These are phyloP conservation scores for Ceyx cyanopectus DNA, from an alignment of 2,113 vertebrate species.

Conservation along the genomic window DNA sequence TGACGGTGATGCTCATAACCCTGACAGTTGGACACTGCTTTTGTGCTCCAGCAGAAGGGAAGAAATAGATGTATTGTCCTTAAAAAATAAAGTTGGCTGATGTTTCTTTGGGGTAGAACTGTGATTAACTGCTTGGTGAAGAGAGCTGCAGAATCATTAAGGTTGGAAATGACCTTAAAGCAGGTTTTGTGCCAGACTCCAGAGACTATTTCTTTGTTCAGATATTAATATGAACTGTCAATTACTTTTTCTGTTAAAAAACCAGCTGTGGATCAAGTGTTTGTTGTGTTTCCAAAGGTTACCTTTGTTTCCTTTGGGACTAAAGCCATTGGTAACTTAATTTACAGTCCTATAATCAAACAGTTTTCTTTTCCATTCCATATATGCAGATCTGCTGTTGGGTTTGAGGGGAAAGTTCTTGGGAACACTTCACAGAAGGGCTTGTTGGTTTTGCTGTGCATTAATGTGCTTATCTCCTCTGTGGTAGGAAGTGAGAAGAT, in stretches of 20 bases:
- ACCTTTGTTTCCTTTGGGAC: neutral
- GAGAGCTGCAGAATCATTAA: neutral
- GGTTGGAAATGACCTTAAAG: too few relatives aligned
- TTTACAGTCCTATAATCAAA: neutral
- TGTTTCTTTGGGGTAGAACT: neutral
- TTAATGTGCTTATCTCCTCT: neutral
- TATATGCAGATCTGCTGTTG: neutral
- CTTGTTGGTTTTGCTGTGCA: neutral
- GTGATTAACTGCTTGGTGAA: neutral
- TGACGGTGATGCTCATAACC: neutral
- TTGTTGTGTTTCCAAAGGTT: neutral
- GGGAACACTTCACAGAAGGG: neutral
- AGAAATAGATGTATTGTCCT: neutral
- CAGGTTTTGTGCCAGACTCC: neutral
- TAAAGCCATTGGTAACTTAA: neutral
- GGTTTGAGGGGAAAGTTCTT: neutral
- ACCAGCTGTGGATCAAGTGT: neutral
- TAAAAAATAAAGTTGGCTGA: neutral
- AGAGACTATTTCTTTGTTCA: neutral
- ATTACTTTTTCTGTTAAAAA: constrained; percentile 1
- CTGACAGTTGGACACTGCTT: neutral
- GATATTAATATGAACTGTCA: neutral
- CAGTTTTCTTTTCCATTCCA: fast-evolving
- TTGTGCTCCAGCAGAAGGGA: neutral
- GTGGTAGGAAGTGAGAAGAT: constrained; percentile 7